Conservation (phyloP, 1,140 invertebrate species). For the Triops longicaudatus region DNA sequence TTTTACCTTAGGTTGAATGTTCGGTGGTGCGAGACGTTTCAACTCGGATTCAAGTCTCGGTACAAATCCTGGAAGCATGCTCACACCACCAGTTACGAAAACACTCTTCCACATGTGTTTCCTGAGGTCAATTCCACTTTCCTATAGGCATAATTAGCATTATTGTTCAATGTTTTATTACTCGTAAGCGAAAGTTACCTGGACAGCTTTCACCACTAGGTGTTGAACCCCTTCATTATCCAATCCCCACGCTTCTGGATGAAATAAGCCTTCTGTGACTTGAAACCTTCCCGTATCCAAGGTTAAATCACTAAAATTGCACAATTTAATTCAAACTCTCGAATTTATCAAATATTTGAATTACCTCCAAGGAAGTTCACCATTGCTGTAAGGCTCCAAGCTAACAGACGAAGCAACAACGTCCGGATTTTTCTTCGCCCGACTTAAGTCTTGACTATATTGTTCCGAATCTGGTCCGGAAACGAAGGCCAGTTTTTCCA, state of each 20-base stretch:
- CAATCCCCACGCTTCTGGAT: conserved; percentile 52
- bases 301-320: conserved; percentile 32
- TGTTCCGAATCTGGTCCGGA: conserved; percentile 36
- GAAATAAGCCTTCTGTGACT: conserved; percentile 53
- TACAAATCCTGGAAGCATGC: conserved; percentile 51
- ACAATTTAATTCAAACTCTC: conserved; percentile 24
- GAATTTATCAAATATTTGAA: conserved; percentile 33
- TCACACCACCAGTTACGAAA: conserved; percentile 49
- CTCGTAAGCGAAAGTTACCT: conserved; percentile 38
- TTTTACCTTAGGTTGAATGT: conserved; percentile 52
- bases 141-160: conserved; percentile 32
- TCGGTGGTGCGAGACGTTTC: conserved; percentile 47
- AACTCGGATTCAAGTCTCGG: conserved; percentile 51
- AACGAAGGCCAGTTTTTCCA: conserved; percentile 46
- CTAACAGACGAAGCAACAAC: conserved; percentile 37
- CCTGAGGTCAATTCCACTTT: conserved; percentile 48
- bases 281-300: conserved; percentile 40
- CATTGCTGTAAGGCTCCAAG: conserved; percentile 36
- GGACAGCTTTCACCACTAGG: conserved; percentile 50
- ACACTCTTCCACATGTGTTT: conserved; percentile 45
- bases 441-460: conserved; percentile 40
- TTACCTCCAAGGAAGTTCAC: conserved; percentile 35
- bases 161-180: conserved; percentile 27
- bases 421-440: conserved; percentile 35
- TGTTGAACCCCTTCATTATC: conserved; percentile 52